These are phyloP conservation scores for Menidia beryllina DNA, from an alignment of 2,113 vertebrate genomes.

Conservation along the genomic window DNA sequence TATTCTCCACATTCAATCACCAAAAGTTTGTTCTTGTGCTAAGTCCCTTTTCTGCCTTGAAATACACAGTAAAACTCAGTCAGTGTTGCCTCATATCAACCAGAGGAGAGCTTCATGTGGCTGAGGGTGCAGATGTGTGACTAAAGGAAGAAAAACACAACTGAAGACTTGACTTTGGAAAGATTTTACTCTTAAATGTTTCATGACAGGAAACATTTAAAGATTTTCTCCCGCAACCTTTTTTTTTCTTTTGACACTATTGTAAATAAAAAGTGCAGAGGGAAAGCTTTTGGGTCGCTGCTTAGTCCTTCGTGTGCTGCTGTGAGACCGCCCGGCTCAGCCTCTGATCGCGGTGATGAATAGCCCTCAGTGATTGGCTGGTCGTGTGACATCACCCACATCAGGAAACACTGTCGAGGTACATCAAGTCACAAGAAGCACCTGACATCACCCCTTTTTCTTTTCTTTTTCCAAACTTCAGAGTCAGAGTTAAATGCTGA, in stretches of 20 bases:
- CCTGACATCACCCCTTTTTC: neutral
- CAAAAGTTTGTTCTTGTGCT: neutral
- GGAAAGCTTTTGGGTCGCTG: conserved; percentile 11
- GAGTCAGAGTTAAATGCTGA: conserved; percentile 25
- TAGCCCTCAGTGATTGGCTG: conserved; percentile 5
- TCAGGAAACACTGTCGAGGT: conserved; percentile 29
- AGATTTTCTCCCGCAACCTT: neutral
- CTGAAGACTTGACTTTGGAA: conserved; percentile 55
- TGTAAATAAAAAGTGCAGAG: neutral
- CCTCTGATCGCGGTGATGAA: too few relatives aligned
- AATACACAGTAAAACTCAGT: conserved; percentile 11
- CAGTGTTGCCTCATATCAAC: conserved; percentile 5
- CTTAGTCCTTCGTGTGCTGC: neutral
- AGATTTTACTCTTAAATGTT: conserved; percentile 36
- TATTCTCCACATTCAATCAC: conserved; percentile 10
- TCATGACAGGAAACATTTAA: neutral
- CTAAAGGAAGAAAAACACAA: conserved; percentile 17
- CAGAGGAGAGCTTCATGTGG: conserved; percentile 14
- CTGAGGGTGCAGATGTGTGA: conserved; percentile 32
- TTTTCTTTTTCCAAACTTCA: too few relatives aligned
- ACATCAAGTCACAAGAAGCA: conserved; percentile 15
- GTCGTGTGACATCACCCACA: conserved; percentile 8
- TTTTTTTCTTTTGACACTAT: neutral
- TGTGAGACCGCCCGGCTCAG: conserved; percentile 18
- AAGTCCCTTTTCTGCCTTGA: conserved; percentile 20